Evolutionary conservation across 2,888 invertebrate species (phyloP), one percentile per base, ranked within the genome.

Genomic region (Abscondita cerata): DNA sequence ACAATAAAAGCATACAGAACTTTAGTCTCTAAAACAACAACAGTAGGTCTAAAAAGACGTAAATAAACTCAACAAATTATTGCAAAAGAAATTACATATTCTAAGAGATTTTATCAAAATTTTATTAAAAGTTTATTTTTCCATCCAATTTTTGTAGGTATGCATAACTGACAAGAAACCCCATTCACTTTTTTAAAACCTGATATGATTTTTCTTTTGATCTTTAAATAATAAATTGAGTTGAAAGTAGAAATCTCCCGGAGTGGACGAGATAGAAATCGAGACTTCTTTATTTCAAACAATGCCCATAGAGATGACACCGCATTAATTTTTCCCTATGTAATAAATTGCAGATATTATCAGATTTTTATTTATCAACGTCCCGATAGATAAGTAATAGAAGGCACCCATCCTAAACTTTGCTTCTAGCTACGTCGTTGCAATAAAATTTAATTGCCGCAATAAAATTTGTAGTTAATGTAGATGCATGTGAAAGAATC

Each of bases 401-500:
- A 25, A 25, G 4, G 25, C 6, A 25, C 6, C 25, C 6, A 6
- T 6, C 25, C 25, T 11, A 44, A 44, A 44, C 18, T 8, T 16
- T 19, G 44, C 41, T 8, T 16, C 41, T 16, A 16, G 41, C 11
- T 6, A 8, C n/a, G 44, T 18, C 18, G 19, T 51, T 34, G 11
- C 34, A 51, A 18, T 33, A 51, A 51, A 51, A 51, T 34, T 51
- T 51, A 51, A 51, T 33, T 33, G 18, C 51, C 13, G 36, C 31
- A 8, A 36, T 51, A 51, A 51, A 51, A 51, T 33, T 48, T 12
- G 25, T n/a, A 12, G 15, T 46, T 46, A 46, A 20, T 19, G 20
- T 19, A 19, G 9, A 16, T 12, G n/a, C 25, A 19, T 48, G 19
- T 2, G 15, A 20, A 56, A 48, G 38, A 25, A 50, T 53, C 40